Evolutionary conservation across 2,797 vertebrate genomes (phyloP).

Genomic region (Typhlichthys subterraneus): DNA sequence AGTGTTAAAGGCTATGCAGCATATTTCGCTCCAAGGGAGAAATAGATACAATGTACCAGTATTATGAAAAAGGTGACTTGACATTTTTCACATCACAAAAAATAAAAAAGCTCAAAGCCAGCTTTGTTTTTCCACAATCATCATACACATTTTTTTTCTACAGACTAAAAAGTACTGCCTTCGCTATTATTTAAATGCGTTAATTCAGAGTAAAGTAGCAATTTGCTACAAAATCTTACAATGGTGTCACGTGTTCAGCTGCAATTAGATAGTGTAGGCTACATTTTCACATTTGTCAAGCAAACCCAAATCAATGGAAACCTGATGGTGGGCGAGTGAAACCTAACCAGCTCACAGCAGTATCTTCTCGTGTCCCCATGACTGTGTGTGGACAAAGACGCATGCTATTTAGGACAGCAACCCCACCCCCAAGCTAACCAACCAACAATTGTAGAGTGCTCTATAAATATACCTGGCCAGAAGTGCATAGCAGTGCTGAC

Average conservation of each 20-base stretch:
- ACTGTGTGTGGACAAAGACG: slow-evolving; percentile 37
- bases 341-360: slow-evolving; percentile 26
- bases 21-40: too few species aligned
- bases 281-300: not conserved
- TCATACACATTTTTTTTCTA: too few species aligned
- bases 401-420: slow-evolving; percentile 17
- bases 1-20: too few species aligned
- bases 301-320: not conserved
- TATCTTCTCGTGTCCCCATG: slow-evolving; percentile 16
- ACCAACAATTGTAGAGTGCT: slow-evolving; percentile 27
- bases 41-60: too few species aligned
- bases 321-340: slow-evolving; percentile 5
- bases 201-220: too few species aligned
- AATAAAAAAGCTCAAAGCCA: too few species aligned
- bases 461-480: slow-evolving; percentile 65
- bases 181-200: too few species aligned
- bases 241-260: not conserved
- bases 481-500: slow-evolving; percentile 41
- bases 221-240: not conserved
- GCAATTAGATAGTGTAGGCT: too few species aligned
- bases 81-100: too few species aligned
- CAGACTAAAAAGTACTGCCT: too few species aligned
- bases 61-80: too few species aligned
- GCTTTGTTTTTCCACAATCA: too few species aligned
- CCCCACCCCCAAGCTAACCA: not conserved